These are phyloP conservation scores for Octodonta nipae DNA, from an alignment of 2,888 invertebrate species.

Conservation along the genomic window DNA sequence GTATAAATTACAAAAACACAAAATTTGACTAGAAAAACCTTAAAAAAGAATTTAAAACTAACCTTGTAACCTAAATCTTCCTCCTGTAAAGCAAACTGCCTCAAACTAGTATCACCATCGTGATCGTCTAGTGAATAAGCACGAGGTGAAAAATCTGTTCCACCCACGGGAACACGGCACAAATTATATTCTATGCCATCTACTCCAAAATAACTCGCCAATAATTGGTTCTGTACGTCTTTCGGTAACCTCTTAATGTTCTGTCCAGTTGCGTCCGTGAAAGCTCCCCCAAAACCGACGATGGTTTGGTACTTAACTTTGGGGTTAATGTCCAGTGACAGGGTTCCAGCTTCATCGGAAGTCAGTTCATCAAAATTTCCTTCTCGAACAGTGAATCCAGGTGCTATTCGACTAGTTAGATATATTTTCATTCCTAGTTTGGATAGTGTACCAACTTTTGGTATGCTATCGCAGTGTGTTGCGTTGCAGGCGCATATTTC, in stretches of 20 bases:
- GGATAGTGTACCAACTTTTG: conserved; percentile 11
- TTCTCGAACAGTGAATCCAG: conserved; percentile 40
- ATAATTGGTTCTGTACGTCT: neutral
- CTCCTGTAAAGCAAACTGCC: conserved; percentile 47
- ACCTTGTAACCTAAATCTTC: conserved; percentile 62
- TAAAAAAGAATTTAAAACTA: no score
- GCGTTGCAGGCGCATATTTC: conserved; percentile 34
- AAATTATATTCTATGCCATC: conserved; percentile 64
- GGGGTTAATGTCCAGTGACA: conserved; percentile 24
- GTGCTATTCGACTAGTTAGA: conserved; percentile 36
- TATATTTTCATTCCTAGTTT: conserved; percentile 20
- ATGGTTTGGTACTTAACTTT: neutral
- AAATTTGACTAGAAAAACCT: no score
- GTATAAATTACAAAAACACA: no score
- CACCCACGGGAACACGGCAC: conserved; percentile 70
- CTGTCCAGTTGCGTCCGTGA: neutral
- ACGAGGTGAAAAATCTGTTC: conserved; percentile 70
- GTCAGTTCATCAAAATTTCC: conserved; percentile 24
- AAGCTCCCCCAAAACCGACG: neutral
- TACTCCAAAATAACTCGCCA: conserved; percentile 41
- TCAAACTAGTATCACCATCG: conserved; percentile 38
- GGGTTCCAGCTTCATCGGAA: neutral
- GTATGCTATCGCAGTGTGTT: conserved; percentile 35
- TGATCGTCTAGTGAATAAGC: conserved; percentile 52
- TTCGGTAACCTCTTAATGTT: neutral